A percentile compares a stretch with the other conserved stretches of the same genome.
These are phyloP conservation scores for Xyrauchen texanus DNA, from an alignment of 2,113 vertebrate species.

Conservation along the genomic window DNA sequence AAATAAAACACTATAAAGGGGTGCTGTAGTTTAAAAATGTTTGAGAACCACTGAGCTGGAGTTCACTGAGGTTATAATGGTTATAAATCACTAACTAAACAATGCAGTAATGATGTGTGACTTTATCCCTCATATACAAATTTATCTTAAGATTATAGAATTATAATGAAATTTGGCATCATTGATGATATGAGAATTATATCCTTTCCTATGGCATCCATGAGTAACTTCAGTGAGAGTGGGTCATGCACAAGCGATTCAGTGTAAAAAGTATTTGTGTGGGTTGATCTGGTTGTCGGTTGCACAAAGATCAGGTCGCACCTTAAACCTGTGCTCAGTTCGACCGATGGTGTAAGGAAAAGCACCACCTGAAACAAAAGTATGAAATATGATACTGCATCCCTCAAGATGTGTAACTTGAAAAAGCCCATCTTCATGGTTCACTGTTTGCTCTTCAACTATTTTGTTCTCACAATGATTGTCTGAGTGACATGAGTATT, in stretches of 20 bases:
- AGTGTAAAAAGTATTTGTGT: conserved; percentile 91
- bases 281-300: conserved; percentile 83
- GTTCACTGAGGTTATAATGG: no score
- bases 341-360: conserved; percentile 93
- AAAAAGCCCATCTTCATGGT: not conserved
- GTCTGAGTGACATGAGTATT: not conserved
- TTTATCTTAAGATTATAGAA: no score
- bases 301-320: conserved; percentile 93
- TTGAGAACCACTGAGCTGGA: no score
- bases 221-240: conserved; percentile 81
- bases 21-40: no score
- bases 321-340: conserved; percentile 90
- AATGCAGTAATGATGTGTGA: no score
- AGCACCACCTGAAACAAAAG: conserved; percentile 80
- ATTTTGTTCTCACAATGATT: not conserved
- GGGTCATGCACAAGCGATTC: conserved; percentile 93
- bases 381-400: conserved; percentile 8
- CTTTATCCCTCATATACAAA: no score
- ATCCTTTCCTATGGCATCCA: conserved; percentile 88
- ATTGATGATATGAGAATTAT: conserved; percentile 14
- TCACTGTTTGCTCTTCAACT: not conserved
- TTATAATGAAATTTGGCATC: no score
- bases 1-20: no score
- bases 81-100: no score
- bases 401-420: no score